A percentile compares a stretch with the other conserved stretches of the same genome.
Conservation (phyloP, 2,113 vertebrate species). For the Anolis carolinensis region DNA sequence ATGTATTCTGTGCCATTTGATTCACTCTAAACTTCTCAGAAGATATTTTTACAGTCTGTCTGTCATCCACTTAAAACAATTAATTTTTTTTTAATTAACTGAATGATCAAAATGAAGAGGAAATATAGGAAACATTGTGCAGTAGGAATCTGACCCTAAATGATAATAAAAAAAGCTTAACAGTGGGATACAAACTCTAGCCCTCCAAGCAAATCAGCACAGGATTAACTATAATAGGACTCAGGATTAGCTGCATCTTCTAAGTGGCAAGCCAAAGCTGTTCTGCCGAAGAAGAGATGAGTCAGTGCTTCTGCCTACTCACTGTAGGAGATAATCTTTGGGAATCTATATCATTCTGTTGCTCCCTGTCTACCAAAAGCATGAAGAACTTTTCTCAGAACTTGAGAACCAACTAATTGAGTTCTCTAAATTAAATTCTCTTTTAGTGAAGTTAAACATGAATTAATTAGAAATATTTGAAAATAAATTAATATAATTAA, state of each 20-base stretch:
- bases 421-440: not conserved
- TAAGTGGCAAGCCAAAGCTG: not conserved
- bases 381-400: not conserved
- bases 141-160: not conserved
- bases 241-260: not conserved
- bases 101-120: not conserved
- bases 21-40: not conserved
- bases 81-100: not conserved
- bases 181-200: not conserved
- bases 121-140: not conserved
- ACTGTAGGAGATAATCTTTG: not conserved
- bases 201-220: not conserved
- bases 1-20: not conserved
- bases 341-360: not conserved
- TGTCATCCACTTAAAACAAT: not conserved
- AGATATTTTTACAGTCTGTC: not conserved
- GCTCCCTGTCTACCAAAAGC: not conserved
- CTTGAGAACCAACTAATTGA: not conserved
- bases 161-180: not conserved
- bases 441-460: not conserved
- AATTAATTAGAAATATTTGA: not conserved
- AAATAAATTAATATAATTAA: no score
- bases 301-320: not conserved
- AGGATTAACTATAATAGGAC: conserved; percentile 1
- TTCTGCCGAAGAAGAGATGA: not conserved